Percentiles rank a stretch among this genome's conserved stretches.
Evolutionary conservation across 92 coral and sea anemone genomes (phyloP).

Genomic region (Actinernus sp.): DNA sequence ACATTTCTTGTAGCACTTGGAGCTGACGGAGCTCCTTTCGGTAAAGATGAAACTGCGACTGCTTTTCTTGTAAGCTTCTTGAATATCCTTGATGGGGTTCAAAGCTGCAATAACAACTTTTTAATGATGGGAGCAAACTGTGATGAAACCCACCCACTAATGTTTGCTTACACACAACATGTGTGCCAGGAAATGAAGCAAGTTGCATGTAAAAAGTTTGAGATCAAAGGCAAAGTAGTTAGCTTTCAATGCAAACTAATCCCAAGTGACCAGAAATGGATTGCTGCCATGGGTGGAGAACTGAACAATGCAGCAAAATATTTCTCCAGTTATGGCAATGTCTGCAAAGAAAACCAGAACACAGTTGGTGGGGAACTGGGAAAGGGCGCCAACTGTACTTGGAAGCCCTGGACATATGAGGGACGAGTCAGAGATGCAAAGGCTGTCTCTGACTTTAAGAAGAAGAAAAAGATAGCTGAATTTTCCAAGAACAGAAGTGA

Average conservation of each 20-base stretch:
- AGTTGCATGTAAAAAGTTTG: no score
- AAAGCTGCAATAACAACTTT: constrained; percentile 24
- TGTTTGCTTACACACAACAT: constrained; percentile 22
- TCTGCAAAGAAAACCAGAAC: background rate
- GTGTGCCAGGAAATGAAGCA: no score
- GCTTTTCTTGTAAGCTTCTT: background rate
- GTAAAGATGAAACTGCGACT: background rate
- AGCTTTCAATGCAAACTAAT: constrained; percentile 11
- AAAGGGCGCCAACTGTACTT: background rate
- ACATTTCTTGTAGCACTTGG: no score
- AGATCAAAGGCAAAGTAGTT: no score
- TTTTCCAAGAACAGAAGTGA: background rate
- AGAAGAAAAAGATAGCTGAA: background rate
- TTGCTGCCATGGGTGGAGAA: constrained; percentile 24
- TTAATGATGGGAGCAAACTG: constrained; percentile 35
- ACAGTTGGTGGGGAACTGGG: constrained; percentile 27
- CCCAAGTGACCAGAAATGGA: constrained; percentile 26
- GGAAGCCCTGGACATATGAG: constrained; percentile 19
- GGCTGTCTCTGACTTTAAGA: constrained; percentile 7
- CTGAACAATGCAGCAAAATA: constrained; percentile 24
- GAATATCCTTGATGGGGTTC: constrained; percentile 6
- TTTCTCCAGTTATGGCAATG: constrained; percentile 19
- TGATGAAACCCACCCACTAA: constrained; percentile 14
- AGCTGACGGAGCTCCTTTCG: background rate
- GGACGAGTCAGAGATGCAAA: background rate